phyloP scores from a whole-genome alignment of 2,113 vertebrate species.

The Tylochromis polylepis region DNA sequence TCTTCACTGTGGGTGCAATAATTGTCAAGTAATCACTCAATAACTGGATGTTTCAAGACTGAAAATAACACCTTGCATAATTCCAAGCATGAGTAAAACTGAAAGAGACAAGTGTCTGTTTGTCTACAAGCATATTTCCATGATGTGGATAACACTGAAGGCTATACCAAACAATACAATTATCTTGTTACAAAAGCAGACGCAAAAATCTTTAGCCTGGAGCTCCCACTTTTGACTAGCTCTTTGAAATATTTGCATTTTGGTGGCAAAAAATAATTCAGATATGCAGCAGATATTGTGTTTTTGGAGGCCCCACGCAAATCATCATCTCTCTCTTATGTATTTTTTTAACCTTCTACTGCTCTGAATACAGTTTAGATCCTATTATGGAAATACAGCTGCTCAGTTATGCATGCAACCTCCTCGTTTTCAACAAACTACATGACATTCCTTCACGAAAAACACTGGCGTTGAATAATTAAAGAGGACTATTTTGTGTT shows the following conservation, averaged over 20 bases:
- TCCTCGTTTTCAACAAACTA: slow-evolving; percentile 39
- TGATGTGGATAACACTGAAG: neutral
- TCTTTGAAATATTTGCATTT: neutral
- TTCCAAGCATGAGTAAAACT: neutral
- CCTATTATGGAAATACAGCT: slow-evolving; percentile 44
- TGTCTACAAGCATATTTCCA: neutral
- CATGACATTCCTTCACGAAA: slow-evolving; percentile 46
- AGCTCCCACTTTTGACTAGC: neutral
- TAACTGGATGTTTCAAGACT: neutral
- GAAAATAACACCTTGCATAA: neutral
- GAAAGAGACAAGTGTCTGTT: neutral
- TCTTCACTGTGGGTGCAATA: slow-evolving; percentile 16
- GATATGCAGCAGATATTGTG: neutral
- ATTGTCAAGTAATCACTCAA: neutral
- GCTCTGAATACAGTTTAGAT: slow-evolving; percentile 29
- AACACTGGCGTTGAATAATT: slow-evolving; percentile 59
- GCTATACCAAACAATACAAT: neutral
- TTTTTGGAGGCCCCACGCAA: neutral
- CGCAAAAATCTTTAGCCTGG: neutral
- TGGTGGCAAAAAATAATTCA: neutral
- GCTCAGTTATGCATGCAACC: slow-evolving; percentile 51
- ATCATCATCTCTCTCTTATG: neutral
- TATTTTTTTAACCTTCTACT: slow-evolving; percentile 6
- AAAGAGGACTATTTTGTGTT: slow-evolving; percentile 55
- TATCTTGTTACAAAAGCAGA: neutral